These are phyloP conservation scores for Anastatus disparis DNA, from an alignment of 1,140 invertebrate genomes.

Conservation along the genomic window DNA sequence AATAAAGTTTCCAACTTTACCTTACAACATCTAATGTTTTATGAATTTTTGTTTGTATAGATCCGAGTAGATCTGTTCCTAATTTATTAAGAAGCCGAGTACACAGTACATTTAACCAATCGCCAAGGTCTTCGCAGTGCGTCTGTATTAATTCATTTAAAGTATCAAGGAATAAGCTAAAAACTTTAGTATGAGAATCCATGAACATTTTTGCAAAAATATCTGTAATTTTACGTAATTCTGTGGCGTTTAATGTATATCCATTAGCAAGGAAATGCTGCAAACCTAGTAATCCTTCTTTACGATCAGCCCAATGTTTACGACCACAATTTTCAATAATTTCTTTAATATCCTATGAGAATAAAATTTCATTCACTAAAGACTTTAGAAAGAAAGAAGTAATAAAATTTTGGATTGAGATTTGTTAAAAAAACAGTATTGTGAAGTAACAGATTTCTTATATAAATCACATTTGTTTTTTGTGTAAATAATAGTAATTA, in stretches of 20 bases:
- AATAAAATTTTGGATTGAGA: no score
- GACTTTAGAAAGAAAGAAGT: no score
- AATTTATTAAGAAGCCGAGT: constrained; percentile 82
- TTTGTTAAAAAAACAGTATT: no score
- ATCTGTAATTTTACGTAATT: constrained; percentile 86
- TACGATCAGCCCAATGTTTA: constrained; percentile 90
- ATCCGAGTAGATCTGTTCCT: constrained; percentile 88
- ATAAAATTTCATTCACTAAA: no score
- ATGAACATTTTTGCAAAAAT: constrained; percentile 96
- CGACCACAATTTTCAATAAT: constrained; percentile 89
- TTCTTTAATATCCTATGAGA: constrained; percentile 83
- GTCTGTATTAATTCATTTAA: constrained; percentile 87
- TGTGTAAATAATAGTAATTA: no score
- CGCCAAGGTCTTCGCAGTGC: constrained; percentile 87
- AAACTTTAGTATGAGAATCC: constrained; percentile 96
- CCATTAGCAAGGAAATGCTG: constrained; percentile 80
- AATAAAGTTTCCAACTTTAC: constrained; percentile 63
- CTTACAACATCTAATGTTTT: constrained; percentile 87
- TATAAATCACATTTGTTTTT: no score
- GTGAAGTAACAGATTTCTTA: no score
- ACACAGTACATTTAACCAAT: constrained; percentile 89
- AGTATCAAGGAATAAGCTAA: constrained; percentile 92
- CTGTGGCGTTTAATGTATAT: constrained; percentile 74
- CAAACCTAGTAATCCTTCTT: constrained; percentile 88
- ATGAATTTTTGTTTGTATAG: constrained; percentile 89